These are phyloP conservation scores for Steinernema scapterisci DNA, from an alignment of 2,888 invertebrate genomes.

Conservation along the genomic window DNA sequence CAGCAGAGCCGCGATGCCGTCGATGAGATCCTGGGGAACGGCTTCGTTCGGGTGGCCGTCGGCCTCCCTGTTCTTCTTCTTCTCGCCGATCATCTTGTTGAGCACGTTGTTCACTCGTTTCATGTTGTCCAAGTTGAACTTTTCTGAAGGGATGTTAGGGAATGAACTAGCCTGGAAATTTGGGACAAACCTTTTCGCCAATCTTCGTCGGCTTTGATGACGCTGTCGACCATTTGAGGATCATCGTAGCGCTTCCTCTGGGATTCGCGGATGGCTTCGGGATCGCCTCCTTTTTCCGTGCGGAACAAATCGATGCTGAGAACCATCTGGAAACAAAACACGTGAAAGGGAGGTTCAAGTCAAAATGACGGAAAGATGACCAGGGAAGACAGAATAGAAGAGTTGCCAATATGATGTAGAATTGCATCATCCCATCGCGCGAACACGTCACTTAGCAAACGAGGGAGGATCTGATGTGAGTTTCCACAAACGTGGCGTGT, in stretches of 20 bases:
- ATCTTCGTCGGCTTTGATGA: constrained; percentile 83
- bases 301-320: constrained; percentile 94
- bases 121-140: constrained; percentile 88
- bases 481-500: neutral
- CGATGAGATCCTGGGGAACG: constrained; percentile 69
- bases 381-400: too few species aligned
- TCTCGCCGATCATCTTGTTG: constrained; percentile 93
- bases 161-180: too few species aligned
- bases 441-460: neutral
- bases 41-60: constrained; percentile 63
- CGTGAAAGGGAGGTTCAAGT: too few species aligned
- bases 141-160: too few species aligned
- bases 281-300: constrained; percentile 90
- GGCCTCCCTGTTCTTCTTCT: constrained; percentile 78
- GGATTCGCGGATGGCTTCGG: constrained; percentile 86
- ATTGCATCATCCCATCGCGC: neutral
- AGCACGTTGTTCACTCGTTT: constrained; percentile 95
- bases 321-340: constrained; percentile 77
- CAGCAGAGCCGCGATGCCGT: constrained; percentile 72
- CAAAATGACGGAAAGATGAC: too few species aligned
- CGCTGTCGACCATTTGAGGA: constrained; percentile 84
- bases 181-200: constrained; percentile 76
- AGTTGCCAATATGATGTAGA: neutral
- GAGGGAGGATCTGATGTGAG: neutral
- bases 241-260: constrained; percentile 92